phyloP scores from a whole-genome alignment of 2,113 vertebrate species.

The Erythrocebus patas region DNA sequence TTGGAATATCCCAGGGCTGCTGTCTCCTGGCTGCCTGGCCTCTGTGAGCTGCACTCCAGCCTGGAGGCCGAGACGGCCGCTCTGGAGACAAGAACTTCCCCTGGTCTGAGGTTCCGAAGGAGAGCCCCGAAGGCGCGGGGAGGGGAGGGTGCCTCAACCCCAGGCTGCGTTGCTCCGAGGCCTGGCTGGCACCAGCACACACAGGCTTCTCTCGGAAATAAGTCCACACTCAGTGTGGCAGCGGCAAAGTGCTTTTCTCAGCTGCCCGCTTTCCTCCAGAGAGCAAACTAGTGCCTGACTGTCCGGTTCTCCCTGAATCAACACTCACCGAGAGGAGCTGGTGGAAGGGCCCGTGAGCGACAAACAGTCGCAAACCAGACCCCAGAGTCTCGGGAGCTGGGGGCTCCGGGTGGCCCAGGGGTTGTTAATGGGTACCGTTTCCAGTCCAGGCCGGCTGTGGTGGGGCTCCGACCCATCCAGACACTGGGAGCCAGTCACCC shows the following conservation, averaged over 20 bases:
- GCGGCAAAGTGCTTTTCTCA: conserved; percentile 41
- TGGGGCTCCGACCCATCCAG: background rate
- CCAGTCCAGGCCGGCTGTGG: fast-evolving
- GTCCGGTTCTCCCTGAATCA: background rate
- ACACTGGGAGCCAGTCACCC: background rate
- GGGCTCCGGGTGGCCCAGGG: background rate
- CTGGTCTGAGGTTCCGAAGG: background rate
- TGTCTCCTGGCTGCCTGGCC: background rate
- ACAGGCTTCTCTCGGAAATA: conserved; percentile 56
- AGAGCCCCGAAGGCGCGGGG: background rate
- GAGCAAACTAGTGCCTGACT: background rate
- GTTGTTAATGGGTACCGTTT: fast-evolving
- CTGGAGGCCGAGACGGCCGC: background rate
- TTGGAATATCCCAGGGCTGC: background rate
- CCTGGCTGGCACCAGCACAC: background rate
- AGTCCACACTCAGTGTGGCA: conserved; percentile 14
- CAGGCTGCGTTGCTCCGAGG: too few relatives aligned
- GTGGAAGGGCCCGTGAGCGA: fast-evolving
- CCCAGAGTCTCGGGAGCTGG: background rate
- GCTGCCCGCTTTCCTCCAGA: conserved; percentile 40
- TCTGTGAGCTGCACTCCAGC: fast-evolving
- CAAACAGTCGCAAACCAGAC: background rate
- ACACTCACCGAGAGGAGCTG: background rate
- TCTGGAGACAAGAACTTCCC: background rate
- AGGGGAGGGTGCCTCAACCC: too few relatives aligned